A percentile compares a stretch with the other conserved stretches of the same genome.
These are phyloP conservation scores for rat (Rattus norvegicus) DNA, from an alignment of 2,113 vertebrate genomes.

Conservation along the genomic window DNA sequence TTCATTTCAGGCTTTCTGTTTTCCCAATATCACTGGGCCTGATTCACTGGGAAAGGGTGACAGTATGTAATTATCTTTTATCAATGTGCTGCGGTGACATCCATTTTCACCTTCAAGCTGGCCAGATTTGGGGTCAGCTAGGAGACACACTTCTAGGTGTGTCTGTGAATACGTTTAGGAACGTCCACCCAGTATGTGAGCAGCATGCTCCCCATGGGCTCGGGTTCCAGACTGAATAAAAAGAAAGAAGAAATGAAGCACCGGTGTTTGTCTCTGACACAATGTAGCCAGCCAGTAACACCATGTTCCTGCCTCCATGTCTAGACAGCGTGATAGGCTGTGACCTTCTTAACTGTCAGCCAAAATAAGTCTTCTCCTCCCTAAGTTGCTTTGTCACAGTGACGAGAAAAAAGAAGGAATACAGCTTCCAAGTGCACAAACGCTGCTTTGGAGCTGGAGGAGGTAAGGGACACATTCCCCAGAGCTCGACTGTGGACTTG, in stretches of 20 bases:
- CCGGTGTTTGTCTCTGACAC: not conserved
- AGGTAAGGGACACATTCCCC: not conserved
- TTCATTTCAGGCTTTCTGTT: not conserved
- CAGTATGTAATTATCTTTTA: not conserved
- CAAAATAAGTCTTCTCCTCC: not conserved
- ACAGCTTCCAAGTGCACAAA: not conserved
- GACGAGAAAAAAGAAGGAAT: not conserved
- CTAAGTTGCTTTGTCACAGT: not conserved
- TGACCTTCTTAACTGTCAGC: not conserved
- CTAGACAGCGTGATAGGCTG: not conserved
- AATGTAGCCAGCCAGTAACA: too few species aligned
- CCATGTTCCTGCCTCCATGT: not conserved
- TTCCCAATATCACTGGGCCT: not conserved
- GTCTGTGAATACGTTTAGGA: not conserved
- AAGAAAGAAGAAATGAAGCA: not conserved
- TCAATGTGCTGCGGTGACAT: not conserved
- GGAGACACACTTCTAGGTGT: not conserved
- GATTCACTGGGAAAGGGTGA: rapidly evolving
- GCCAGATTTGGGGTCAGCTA: not conserved
- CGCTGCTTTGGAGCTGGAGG: not conserved
- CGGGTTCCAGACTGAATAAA: not conserved
- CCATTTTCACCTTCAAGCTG: too few species aligned
- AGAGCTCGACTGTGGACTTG: not conserved
- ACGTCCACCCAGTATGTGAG: not conserved
- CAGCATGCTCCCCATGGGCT: not conserved